phyloP scores from a whole-genome alignment of 2,113 vertebrate species.

The Tachuris rubrigastra region DNA sequence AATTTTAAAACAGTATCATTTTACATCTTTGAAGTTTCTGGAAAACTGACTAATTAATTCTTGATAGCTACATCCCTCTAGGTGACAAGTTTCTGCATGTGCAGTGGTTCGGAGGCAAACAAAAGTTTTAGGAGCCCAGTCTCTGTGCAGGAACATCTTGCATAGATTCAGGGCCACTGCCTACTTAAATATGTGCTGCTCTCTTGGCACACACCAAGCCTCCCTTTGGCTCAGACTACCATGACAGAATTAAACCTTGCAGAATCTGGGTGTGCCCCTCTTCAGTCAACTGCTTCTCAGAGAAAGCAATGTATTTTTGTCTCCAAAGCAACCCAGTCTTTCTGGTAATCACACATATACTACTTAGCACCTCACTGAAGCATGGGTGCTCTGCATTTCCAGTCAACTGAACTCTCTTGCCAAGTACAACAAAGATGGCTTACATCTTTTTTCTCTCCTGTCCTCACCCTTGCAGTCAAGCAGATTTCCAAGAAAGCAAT shows the following conservation, averaged over 20 bases:
- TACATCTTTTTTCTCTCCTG: background rate
- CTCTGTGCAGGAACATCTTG: background rate
- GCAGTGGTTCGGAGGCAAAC: background rate
- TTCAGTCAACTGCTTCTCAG: background rate
- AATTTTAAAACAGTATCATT: background rate
- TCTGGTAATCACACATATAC: background rate
- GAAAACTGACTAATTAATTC: background rate
- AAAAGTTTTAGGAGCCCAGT: background rate
- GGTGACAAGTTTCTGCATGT: background rate
- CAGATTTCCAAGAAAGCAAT: slow-evolving; percentile 19
- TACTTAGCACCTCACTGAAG: background rate
- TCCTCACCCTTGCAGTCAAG: background rate
- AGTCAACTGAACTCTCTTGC: background rate
- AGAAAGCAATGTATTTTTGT: background rate
- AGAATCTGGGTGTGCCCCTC: background rate
- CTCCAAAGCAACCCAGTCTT: background rate
- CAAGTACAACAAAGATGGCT: background rate
- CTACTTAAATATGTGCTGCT: background rate
- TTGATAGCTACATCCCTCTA: background rate
- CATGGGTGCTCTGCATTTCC: background rate
- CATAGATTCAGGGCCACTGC: background rate
- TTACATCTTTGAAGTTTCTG: background rate
- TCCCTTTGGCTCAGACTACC: background rate
- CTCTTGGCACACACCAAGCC: background rate
- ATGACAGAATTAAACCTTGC: background rate